phyloP scores from a whole-genome alignment of 2,797 vertebrate species.

The Sebastes jordani region DNA sequence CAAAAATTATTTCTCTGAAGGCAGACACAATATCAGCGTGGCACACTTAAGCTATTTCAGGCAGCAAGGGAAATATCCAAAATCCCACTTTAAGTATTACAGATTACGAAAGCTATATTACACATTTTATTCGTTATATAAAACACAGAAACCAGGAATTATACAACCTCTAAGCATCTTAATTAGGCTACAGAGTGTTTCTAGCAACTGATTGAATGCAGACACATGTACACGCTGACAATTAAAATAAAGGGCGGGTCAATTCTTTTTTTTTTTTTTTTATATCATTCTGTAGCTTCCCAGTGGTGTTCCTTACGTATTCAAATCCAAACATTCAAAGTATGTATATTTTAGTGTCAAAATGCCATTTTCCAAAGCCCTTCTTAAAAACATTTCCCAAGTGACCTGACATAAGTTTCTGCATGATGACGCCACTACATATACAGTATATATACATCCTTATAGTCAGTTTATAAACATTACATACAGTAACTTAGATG shows the following conservation, averaged over 20 bases:
- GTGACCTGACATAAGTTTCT: too few species aligned
- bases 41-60: conserved; percentile 1
- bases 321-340: too few species aligned
- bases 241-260: not conserved
- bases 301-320: too few species aligned
- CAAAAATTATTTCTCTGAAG: conserved; percentile 46
- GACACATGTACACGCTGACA: not conserved
- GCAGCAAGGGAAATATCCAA: not conserved
- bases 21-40: conserved; percentile 9
- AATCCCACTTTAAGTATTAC: not conserved
- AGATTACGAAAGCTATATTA: not conserved
- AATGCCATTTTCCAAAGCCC: too few species aligned
- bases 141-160: not conserved
- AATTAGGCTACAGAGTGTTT: not conserved
- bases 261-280: too few species aligned
- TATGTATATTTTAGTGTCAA: too few species aligned
- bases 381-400: too few species aligned
- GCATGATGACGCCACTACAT: fast-evolving
- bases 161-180: not conserved
- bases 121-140: not conserved
- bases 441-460: too few species aligned
- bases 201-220: not conserved
- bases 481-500: too few species aligned
- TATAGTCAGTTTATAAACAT: too few species aligned
- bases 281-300: too few species aligned